Evolutionary conservation across 2,888 invertebrate species (phyloP).

Genomic region (Emmelina monodactyla): DNA sequence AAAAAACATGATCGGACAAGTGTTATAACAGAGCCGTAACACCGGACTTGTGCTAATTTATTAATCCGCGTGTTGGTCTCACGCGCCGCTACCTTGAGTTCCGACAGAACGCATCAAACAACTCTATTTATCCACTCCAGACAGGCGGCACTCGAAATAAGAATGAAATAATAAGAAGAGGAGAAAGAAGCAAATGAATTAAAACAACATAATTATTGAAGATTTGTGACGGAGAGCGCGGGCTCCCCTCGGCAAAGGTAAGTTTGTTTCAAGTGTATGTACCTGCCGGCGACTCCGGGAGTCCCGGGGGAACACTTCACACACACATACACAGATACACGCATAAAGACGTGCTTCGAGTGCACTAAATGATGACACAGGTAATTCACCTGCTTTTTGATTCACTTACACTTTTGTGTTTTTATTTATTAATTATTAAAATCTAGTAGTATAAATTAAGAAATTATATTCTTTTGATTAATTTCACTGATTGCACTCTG

Average conservation of each 20-base stretch:
- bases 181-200: slow-evolving; percentile 60
- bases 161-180: slow-evolving; percentile 46
- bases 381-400: no score
- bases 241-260: slow-evolving; percentile 55
- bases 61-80: slow-evolving; percentile 26
- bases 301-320: no score
- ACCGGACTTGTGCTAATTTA: slow-evolving; percentile 30
- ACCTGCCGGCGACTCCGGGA: slow-evolving; percentile 61
- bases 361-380: no score
- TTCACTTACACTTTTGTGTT: no score
- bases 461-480: no score
- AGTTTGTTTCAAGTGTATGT: slow-evolving; percentile 62
- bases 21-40: no score
- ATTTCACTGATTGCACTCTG: no score
- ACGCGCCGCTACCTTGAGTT: neutral
- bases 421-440: no score
- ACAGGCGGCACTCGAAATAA: slow-evolving; percentile 55
- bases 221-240: slow-evolving; percentile 51
- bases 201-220: slow-evolving; percentile 64
- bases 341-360: no score
- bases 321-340: no score
- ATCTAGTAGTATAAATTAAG: no score
- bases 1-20: no score
- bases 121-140: slow-evolving; percentile 45
- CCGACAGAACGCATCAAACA: slow-evolving; percentile 24